phyloP scores from a whole-genome alignment of 2,113 vertebrate species.

The Melanerpes formicivorus region DNA sequence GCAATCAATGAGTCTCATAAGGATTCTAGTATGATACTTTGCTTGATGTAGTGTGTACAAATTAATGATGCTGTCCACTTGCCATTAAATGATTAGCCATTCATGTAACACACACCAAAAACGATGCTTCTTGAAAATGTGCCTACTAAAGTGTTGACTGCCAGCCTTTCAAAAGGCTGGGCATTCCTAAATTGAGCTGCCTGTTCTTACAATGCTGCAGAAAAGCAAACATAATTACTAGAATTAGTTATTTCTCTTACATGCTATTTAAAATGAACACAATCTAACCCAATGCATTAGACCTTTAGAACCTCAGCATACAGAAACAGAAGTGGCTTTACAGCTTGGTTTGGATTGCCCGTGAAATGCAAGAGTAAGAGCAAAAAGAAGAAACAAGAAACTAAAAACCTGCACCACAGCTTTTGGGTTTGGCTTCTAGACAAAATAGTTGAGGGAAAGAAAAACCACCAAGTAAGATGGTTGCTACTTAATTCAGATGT shows the following conservation, averaged over 20 bases:
- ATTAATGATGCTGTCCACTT: not conserved
- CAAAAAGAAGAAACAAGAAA: not conserved
- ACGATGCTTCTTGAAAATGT: not conserved
- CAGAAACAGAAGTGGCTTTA: not conserved
- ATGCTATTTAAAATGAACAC: not conserved
- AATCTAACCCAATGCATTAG: not conserved
- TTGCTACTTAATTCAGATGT: not conserved
- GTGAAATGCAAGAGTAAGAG: not conserved
- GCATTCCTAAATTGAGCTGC: not conserved
- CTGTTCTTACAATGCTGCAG: not conserved
- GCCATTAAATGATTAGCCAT: not conserved
- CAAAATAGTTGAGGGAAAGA: not conserved
- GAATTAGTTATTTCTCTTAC: not conserved
- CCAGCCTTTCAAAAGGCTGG: not conserved
- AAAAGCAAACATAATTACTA: not conserved
- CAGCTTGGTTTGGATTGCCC: not conserved
- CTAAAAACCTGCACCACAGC: not conserved
- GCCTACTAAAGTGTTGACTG: not conserved
- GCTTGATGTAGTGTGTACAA: not conserved
- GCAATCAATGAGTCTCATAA: not conserved
- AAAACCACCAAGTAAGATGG: fast-evolving
- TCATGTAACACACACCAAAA: not conserved
- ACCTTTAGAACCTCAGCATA: not conserved
- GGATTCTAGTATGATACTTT: not conserved
- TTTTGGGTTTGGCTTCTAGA: not conserved